Conservation (phyloP, 2,113 vertebrate species). For the Poeciliopsis retropinna region DNA sequence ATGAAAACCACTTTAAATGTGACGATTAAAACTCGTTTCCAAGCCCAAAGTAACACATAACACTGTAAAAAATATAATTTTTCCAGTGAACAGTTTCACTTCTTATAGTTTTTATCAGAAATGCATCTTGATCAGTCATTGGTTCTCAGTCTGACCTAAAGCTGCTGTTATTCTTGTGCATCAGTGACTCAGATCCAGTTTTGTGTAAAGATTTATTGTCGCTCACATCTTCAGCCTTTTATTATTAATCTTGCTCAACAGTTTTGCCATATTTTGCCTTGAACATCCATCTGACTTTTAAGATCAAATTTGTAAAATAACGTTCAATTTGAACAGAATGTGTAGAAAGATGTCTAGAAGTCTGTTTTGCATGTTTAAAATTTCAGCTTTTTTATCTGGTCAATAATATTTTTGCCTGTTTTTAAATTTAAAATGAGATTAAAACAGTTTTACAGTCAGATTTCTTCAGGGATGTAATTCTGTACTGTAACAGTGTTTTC, state of each 20-base stretch:
- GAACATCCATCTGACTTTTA: background rate
- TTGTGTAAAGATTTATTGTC: background rate
- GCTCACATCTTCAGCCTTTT: background rate
- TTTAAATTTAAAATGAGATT: background rate
- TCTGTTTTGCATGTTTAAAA: background rate
- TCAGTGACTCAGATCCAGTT: background rate
- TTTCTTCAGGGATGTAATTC: background rate
- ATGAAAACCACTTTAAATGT: background rate
- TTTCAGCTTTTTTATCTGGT: background rate
- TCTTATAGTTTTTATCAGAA: background rate
- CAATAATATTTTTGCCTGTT: background rate
- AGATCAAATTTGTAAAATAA: conserved; percentile 1
- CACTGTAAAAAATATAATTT: background rate
- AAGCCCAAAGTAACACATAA: background rate
- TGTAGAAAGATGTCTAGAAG: background rate
- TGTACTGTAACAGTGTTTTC: background rate
- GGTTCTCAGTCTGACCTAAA: background rate
- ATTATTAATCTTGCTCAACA: background rate
- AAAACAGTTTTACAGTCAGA: background rate
- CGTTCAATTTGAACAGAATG: background rate
- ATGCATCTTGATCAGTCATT: background rate
- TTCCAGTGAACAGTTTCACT: background rate
- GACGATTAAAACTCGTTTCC: background rate
- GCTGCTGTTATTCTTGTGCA: background rate
- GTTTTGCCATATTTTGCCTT: conserved; percentile 18